These are phyloP conservation scores for Prietella phreatophila DNA, from an alignment of 2,113 vertebrate genomes.

Conservation along the genomic window DNA sequence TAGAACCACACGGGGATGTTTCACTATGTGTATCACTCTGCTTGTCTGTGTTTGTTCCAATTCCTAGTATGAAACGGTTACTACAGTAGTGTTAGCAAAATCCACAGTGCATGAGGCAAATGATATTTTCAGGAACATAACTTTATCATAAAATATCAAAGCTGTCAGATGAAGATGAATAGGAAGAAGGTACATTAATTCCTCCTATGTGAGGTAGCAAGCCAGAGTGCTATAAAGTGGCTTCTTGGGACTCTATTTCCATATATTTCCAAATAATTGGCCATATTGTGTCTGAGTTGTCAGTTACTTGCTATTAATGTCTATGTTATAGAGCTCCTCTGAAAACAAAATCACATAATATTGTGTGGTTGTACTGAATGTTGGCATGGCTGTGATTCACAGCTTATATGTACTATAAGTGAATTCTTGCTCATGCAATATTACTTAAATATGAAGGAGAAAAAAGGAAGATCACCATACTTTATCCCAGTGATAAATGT, in stretches of 20 bases:
- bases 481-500: too few relatives aligned
- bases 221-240: too few relatives aligned
- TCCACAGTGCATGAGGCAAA: not conserved
- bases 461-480: too few relatives aligned
- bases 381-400: too few relatives aligned
- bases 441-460: too few relatives aligned
- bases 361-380: too few relatives aligned
- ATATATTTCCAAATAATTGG: not conserved
- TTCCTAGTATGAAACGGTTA: not conserved
- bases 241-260: too few relatives aligned
- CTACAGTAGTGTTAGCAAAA: not conserved
- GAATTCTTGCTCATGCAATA: too few relatives aligned
- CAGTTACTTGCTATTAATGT: too few relatives aligned
- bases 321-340: not conserved
- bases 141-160: not conserved
- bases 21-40: not conserved
- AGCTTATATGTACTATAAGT: too few relatives aligned
- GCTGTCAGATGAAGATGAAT: not conserved
- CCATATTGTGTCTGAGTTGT: not conserved
- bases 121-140: not conserved
- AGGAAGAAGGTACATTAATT: not conserved
- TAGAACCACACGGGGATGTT: not conserved
- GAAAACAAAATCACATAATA: not conserved
- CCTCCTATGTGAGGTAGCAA: not conserved
- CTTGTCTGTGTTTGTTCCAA: not conserved